Percentiles rank a stretch among this genome's conserved stretches.
phyloP scores from a whole-genome alignment of 1,140 invertebrate species.

The Pararge aegeria region DNA sequence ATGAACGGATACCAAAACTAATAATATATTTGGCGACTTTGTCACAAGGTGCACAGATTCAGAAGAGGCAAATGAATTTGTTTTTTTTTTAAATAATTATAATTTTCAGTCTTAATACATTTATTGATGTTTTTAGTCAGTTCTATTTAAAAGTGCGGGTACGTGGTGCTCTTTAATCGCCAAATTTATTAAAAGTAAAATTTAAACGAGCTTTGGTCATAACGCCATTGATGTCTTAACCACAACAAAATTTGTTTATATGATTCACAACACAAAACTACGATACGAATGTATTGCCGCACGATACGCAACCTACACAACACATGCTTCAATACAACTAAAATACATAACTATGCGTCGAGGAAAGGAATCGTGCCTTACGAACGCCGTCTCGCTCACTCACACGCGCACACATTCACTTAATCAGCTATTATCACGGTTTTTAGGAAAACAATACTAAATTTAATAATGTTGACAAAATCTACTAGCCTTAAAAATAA shows the following conservation, averaged over 20 bases:
- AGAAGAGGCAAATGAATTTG: background rate
- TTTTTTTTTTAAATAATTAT: slow-evolving; percentile 6
- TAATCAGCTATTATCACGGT: slow-evolving; percentile 74
- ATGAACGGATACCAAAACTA: background rate
- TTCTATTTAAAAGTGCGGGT: background rate
- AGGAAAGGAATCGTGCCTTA: slow-evolving; percentile 68
- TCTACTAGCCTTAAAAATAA: slow-evolving; percentile 68
- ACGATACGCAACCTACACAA: slow-evolving; percentile 49
- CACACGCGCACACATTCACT: slow-evolving; percentile 60
- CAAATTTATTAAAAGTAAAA: slow-evolving; percentile 16
- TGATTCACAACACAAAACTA: slow-evolving; percentile 46
- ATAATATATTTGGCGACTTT: background rate
- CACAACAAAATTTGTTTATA: slow-evolving; percentile 27
- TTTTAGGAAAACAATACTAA: slow-evolving; percentile 60
- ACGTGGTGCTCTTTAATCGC: slow-evolving; percentile 5
- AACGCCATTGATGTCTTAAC: slow-evolving; percentile 31
- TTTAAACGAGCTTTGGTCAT: background rate
- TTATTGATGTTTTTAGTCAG: slow-evolving; percentile 6
- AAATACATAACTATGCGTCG: slow-evolving; percentile 44
- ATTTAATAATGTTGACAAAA: slow-evolving; percentile 66
- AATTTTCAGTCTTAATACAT: slow-evolving; percentile 8
- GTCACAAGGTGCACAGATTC: background rate
- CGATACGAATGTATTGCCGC: slow-evolving; percentile 37
- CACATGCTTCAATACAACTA: slow-evolving; percentile 37
- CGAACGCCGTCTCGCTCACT: slow-evolving; percentile 56